Base-by-base conservation (phyloP, 2,113 vertebrate species). In the Ictalurus furcatus region DNA sequence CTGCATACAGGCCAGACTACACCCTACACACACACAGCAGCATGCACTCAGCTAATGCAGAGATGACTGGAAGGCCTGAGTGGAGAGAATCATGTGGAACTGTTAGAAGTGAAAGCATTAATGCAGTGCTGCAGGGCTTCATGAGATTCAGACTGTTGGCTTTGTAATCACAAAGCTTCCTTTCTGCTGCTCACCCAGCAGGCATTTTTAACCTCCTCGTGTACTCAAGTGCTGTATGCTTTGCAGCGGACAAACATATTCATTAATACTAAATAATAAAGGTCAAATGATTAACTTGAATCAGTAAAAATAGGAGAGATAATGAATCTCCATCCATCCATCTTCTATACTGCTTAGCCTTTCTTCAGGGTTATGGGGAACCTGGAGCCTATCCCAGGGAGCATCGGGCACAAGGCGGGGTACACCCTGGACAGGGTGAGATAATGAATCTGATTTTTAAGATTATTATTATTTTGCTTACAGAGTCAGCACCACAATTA, bases 31-130 rank as follows among this genome's bases (percentile, higher is more conserved):
- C 54, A 58, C 56, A 87, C 73, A 85, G 52, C 58, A 89, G 78
- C 71, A 78, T 85, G 90, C 81, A 88, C 84, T 92, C 91, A 86
- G 76, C 90, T 93, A 95, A 94, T 94, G 91, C 90, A 92, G 78
- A 65, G 28, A 84, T 87, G 73, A 88, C 90, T 90, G 81, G 65
- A 52, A 88, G 91, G 80, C 34, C 48, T 81, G 30, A 71, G 63
- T 54, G 30, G 8, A 56, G 81, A 78, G 59, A 80, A 19, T 44
- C 40, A 54, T 86, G 87, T 69, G 52, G 11, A 89, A 37, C 58
- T 65, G 48, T 88, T 61, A 73, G 54, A 12, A 34, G 54, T 82
- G 84, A 79, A 85, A 78, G 80, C 83, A 89, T 89, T 83, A 79
- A 84, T 85, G 44, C 48, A 25, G 48, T 83, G 88, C 48, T 58